Percentiles rank a stretch among this genome's conserved stretches.
These are phyloP conservation scores for Macaria notata DNA, from an alignment of 2,888 invertebrate species.

Conservation along the genomic window DNA sequence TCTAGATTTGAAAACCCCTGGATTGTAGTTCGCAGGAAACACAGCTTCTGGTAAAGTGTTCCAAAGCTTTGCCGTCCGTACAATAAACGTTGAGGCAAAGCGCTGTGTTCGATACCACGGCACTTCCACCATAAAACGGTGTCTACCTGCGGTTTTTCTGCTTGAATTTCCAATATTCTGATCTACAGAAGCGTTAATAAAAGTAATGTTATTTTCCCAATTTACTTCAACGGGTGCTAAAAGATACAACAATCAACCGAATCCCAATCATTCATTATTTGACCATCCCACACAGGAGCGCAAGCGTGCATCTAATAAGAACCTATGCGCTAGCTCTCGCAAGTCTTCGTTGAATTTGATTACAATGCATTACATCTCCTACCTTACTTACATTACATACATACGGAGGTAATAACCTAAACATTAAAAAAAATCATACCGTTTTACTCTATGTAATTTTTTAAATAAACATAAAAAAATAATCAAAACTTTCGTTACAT, in stretches of 20 bases:
- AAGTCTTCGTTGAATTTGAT: conserved; percentile 48
- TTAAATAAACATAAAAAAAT: conserved; percentile 77
- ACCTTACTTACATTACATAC: conserved; percentile 37
- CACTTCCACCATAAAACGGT: too few relatives aligned
- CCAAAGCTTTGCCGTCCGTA: too few relatives aligned
- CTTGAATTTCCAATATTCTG: too few relatives aligned
- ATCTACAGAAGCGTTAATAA: too few relatives aligned
- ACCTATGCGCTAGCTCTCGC: conserved; percentile 39
- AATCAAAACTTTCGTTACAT: conserved; percentile 76
- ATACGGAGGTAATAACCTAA: conserved; percentile 71
- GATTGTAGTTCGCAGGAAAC: too few relatives aligned
- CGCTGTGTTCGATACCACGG: too few relatives aligned
- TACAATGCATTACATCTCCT: conserved; percentile 48
- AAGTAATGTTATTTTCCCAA: too few relatives aligned
- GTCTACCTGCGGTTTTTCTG: too few relatives aligned
- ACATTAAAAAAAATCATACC: conserved; percentile 53
- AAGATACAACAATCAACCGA: conserved; percentile 7
- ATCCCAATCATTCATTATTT: conserved; percentile 30
- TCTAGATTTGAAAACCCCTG: too few relatives aligned
- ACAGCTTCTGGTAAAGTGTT: too few relatives aligned
- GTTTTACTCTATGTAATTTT: conserved; percentile 75
- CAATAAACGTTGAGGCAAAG: too few relatives aligned
- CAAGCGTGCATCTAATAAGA: conserved; percentile 49
- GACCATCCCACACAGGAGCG: conserved; percentile 26
- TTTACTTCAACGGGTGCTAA: background rate